These are phyloP conservation scores for Phoxinus dragarum DNA, from an alignment of 2,797 vertebrate species.

Conservation along the genomic window DNA sequence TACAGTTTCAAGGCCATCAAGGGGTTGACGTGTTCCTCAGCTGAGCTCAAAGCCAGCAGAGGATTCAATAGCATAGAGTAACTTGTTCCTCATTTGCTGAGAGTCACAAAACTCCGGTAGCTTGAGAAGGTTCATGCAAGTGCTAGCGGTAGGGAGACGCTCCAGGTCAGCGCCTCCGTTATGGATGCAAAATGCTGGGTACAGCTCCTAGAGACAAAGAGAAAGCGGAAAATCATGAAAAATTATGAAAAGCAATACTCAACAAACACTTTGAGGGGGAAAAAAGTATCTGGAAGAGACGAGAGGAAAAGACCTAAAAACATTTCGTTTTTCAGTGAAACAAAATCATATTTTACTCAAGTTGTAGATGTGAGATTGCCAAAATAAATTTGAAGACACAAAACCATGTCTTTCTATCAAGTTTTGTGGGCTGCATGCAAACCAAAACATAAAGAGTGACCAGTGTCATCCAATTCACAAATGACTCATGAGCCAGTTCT, in stretches of 20 bases:
- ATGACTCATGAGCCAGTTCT: not conserved
- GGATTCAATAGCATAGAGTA: slow-evolving; percentile 97
- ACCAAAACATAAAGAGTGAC: not conserved
- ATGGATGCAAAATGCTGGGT: slow-evolving; percentile 98
- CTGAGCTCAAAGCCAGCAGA: slow-evolving; percentile 97
- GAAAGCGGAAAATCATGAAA: not conserved
- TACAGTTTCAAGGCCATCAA: slow-evolving; percentile 60
- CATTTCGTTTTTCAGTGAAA: not conserved
- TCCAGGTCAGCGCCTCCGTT: slow-evolving; percentile 96
- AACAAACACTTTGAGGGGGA: not conserved
- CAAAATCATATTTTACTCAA: not conserved
- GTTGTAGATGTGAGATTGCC: not conserved
- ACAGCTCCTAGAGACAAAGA: slow-evolving; percentile 85
- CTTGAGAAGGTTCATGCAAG: slow-evolving; percentile 99
- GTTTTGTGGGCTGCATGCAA: not conserved
- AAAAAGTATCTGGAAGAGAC: not conserved
- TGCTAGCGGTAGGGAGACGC: slow-evolving; percentile 95
- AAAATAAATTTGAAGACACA: not conserved
- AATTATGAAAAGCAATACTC: not conserved
- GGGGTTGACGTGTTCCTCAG: slow-evolving; percentile 76
- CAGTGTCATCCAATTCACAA: not conserved
- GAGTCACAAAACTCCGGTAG: slow-evolving; percentile 95
- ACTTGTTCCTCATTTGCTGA: slow-evolving; percentile 92
- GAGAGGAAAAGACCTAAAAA: not conserved
- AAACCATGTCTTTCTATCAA: not conserved